Percentiles rank a stretch among this genome's conserved stretches.
Conservation (phyloP, 2,113 vertebrate genomes). For the Sebastes fasciatus region DNA sequence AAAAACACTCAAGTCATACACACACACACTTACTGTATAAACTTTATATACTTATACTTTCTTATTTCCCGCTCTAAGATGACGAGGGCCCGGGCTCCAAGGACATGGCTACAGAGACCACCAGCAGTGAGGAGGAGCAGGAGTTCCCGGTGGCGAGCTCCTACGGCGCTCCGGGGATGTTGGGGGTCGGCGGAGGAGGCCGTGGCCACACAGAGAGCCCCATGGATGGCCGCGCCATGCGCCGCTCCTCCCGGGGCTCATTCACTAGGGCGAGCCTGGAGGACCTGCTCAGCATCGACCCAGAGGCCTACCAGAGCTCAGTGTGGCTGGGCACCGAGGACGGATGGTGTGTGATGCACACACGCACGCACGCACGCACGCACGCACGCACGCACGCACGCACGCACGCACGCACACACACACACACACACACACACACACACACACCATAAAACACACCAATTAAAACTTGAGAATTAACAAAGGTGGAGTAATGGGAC, state of each 20-base stretch:
- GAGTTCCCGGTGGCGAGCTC: constrained; percentile 88
- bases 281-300: constrained; percentile 94
- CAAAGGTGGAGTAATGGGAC: neutral
- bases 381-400: neutral
- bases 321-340: constrained; percentile 99
- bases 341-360: constrained; percentile 87
- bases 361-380: neutral
- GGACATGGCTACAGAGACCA: constrained; percentile 91
- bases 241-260: constrained; percentile 93
- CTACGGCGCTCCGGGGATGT: constrained; percentile 79
- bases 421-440: too few relatives aligned
- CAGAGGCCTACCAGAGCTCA: constrained; percentile 96
- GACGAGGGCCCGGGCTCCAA: constrained; percentile 93
- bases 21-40: neutral
- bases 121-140: constrained; percentile 97
- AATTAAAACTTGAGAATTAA: neutral
- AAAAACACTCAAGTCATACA: neutral
- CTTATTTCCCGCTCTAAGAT: constrained; percentile 76
- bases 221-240: constrained; percentile 91
- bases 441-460: neutral
- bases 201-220: constrained; percentile 86
- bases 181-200: constrained; percentile 57
- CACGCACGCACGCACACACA: too few relatives aligned
- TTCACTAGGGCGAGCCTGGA: constrained; percentile 96
- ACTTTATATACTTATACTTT: neutral